Evolutionary conservation across 2,888 invertebrate species (phyloP).

Genomic region (Acanthacorydalis orientalis): DNA sequence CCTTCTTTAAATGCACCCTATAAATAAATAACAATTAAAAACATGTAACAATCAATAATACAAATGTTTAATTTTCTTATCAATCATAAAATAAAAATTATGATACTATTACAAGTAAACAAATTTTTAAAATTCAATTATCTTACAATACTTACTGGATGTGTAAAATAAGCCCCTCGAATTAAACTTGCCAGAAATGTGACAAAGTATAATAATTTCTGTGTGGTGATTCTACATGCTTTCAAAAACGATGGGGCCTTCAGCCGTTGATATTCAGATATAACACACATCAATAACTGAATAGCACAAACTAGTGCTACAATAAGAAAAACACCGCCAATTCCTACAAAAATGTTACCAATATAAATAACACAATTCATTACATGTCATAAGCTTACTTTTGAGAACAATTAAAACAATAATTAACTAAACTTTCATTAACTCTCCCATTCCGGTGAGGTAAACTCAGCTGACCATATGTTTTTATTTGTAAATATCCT

Average conservation of each 20-base stretch:
- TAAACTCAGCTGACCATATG: no score
- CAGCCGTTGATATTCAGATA: constrained; percentile 65
- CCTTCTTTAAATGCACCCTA: constrained; percentile 64
- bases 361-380: no score
- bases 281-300: constrained; percentile 69
- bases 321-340: constrained; percentile 61
- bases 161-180: constrained; percentile 78
- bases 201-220: constrained; percentile 76
- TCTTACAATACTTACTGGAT: constrained; percentile 47
- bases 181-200: constrained; percentile 73
- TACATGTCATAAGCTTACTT: no score
- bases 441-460: no score
- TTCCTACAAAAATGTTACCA: constrained; percentile 25
- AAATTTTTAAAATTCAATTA: neutral
- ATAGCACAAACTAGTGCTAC: constrained; percentile 72
- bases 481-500: no score
- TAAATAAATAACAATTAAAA: constrained; percentile 13
- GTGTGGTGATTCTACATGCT: constrained; percentile 76
- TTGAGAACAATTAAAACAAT: no score
- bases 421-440: no score
- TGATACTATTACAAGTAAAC: neutral
- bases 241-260: constrained; percentile 66
- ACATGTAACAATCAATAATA: no score
- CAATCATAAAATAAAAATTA: neutral
- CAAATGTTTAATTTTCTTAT: no score